Evolutionary conservation across 53 echinoderm and acorn worm species (phyloP), one percentile per base, ranked within the genome.

Genomic region (Holothuria leucospilota): DNA sequence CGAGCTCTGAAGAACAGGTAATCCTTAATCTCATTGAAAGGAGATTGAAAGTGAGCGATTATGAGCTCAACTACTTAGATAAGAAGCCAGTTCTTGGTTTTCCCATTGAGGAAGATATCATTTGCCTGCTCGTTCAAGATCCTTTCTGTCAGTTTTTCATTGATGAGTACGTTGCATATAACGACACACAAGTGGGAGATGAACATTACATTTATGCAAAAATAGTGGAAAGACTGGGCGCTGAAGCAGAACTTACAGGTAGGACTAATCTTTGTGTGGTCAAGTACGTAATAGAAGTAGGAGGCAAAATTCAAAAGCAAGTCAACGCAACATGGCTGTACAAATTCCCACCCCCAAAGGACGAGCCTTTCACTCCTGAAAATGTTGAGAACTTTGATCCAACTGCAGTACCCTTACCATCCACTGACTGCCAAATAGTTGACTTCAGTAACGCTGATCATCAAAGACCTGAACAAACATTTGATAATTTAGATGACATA

Each of bases 401-500:
- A 70, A 15, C 71, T 34, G 39, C 41, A 13, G 71, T 34, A 34
- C 34, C 34, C 34, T 34, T 34, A 3, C 34, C 34, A 34, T 34
- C 34, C 34, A 34, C 34, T 34, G 34, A 34, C 3, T 34, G 34
- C 34, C 34, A 34, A 3, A 2, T 34, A 34, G 34, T 34, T 34
- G 34, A 34, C 34, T 34, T 34, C 34, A 34, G 34, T 34, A 34
- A 1, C 3, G 34, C 34, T 34, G 34, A 34, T 34, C 34, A 34
- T 34, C 34, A 34, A 34, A 34, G 34, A 34, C 34, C 34, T 34
- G 34, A 34, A 34, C 34, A 34, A 34, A 34, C 1, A 1, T 84
- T 84, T 8, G 60, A 56, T 60, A 80, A 85, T 25, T 21, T 79
- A 29, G 69, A 85, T 16, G 14, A 78, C 39, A 74, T 79, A 14